Conservation (phyloP, 2,113 vertebrate species). For the Isichthys henryi region DNA sequence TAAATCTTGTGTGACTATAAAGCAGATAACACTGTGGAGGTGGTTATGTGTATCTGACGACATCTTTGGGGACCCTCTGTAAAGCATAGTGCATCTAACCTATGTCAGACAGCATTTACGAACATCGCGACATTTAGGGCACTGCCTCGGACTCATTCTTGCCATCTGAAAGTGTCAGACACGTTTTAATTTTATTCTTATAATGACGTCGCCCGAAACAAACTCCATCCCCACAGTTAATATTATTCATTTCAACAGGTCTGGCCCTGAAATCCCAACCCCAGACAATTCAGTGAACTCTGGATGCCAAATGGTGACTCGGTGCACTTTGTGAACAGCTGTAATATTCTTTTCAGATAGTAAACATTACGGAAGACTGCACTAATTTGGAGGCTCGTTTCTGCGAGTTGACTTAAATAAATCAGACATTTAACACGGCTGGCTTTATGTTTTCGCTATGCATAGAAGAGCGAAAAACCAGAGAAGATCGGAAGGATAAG, state of each 20-base stretch:
- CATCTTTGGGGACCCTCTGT: background rate
- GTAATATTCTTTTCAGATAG: background rate
- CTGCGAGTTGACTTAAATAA: background rate
- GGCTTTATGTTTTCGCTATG: background rate
- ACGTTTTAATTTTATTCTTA: background rate
- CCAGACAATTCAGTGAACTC: background rate
- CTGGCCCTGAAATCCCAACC: background rate
- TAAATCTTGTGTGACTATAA: background rate
- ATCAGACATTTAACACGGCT: background rate
- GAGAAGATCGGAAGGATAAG: background rate
- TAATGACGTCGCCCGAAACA: background rate
- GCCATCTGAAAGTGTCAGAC: background rate
- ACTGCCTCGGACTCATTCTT: background rate
- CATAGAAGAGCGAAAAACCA: background rate
- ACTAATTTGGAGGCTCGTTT: background rate
- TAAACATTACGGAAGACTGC: too few species aligned
- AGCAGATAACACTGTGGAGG: background rate
- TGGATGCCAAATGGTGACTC: background rate
- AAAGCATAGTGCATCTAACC: background rate
- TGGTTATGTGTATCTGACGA: background rate
- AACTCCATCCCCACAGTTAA: background rate
- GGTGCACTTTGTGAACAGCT: background rate
- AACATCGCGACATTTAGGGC: background rate
- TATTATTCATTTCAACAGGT: background rate
- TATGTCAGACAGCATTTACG: background rate